Percentiles rank a stretch among this genome's conserved stretches.
phyloP scores from a whole-genome alignment of 2,113 vertebrate genomes.

The Dicaeum eximium region DNA sequence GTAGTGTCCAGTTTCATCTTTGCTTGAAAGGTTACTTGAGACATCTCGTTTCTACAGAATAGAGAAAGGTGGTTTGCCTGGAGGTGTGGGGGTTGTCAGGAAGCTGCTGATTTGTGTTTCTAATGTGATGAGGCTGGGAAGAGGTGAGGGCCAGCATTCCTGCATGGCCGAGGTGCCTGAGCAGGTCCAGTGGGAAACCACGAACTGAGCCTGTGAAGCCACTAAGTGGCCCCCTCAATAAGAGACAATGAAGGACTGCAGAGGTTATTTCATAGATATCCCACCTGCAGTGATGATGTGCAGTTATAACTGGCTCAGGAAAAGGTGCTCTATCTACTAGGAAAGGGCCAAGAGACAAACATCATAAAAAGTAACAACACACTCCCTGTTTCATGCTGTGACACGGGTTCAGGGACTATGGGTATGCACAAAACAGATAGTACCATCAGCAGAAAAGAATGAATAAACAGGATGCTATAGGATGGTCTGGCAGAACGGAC shows the following conservation, averaged over 20 bases:
- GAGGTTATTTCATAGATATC: no score
- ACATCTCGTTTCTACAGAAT: neutral
- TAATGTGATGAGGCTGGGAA: accelerated
- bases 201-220: neutral
- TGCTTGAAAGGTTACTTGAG: neutral
- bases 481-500: no score
- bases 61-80: neutral
- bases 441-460: no score
- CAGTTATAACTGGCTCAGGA: accelerated
- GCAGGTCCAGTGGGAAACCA: neutral
- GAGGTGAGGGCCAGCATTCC: neutral
- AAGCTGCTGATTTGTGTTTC: neutral
- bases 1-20: neutral
- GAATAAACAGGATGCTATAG: no score
- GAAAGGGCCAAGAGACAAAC: neutral
- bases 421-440: no score
- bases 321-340: neutral
- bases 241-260: accelerated
- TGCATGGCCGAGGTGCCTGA: neutral
- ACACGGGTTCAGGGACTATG: accelerated
- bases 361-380: no score
- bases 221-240: accelerated
- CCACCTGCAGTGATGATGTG: accelerated
- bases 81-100: neutral
- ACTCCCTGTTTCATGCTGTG: accelerated